Evolutionary conservation across 2,113 vertebrate genomes (phyloP).

Genomic region (Micromys minutus): DNA sequence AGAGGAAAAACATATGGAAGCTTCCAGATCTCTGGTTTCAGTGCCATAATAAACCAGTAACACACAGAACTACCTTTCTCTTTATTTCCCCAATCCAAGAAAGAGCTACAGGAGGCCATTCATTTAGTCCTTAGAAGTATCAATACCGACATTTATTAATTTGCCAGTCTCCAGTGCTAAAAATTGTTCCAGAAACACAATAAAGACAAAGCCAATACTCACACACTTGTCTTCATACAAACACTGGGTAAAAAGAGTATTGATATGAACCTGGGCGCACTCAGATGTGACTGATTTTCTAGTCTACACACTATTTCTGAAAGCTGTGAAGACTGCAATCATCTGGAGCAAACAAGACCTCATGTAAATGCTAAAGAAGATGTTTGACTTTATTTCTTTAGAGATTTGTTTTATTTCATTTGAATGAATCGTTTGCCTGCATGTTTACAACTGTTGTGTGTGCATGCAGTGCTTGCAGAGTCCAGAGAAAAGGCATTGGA

Average conservation of each 20-base stretch:
- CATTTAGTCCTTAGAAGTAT: background rate
- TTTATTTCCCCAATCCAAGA: background rate
- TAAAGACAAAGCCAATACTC: background rate
- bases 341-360: background rate
- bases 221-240: background rate
- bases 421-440: background rate
- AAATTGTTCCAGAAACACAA: background rate
- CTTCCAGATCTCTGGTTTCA: background rate
- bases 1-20: background rate
- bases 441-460: background rate
- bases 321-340: background rate
- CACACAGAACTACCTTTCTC: background rate
- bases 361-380: slow-evolving; percentile 36
- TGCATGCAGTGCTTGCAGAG: background rate
- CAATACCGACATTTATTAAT: background rate
- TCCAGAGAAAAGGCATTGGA: background rate
- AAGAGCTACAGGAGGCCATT: background rate
- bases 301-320: background rate
- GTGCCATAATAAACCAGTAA: background rate
- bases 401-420: background rate
- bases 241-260: background rate
- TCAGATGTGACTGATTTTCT: background rate
- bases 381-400: background rate
- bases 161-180: background rate
- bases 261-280: background rate